phyloP scores from a whole-genome alignment of 2,888 invertebrate genomes.

The Rhogogaster chlorosoma region DNA sequence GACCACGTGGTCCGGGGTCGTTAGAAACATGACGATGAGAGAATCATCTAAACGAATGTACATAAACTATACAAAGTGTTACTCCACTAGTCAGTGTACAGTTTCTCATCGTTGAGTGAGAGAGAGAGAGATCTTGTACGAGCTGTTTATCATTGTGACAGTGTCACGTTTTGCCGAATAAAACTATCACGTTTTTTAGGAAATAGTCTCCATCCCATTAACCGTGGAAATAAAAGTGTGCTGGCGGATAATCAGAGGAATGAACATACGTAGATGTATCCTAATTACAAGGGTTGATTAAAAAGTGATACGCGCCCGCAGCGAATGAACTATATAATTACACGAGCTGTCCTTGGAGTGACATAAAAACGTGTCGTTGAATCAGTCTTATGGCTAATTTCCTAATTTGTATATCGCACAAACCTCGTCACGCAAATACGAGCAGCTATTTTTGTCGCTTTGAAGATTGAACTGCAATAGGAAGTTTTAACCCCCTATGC shows the following conservation, averaged over 20 bases:
- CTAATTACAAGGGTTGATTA: background rate
- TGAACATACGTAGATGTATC: background rate
- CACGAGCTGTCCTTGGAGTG: background rate
- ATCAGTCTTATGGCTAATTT: background rate
- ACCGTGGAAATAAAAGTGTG: background rate
- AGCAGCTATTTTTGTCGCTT: background rate
- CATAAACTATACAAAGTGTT: background rate
- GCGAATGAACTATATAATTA: background rate
- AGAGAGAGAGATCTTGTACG: background rate
- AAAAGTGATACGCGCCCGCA: background rate
- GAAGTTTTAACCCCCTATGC: background rate
- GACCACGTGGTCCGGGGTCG: conserved; percentile 12
- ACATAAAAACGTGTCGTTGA: background rate
- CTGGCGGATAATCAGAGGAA: background rate
- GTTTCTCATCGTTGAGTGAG: background rate
- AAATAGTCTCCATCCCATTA: background rate
- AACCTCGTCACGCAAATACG: background rate
- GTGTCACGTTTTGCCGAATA: background rate
- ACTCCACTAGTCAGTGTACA: background rate
- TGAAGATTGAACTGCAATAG: conserved; percentile 14
- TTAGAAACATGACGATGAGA: conserved; percentile 10
- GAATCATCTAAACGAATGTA: conserved; percentile 13
- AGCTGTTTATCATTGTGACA: conserved; percentile 9
- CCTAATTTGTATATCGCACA: background rate
- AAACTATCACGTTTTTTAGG: background rate